phyloP scores from a whole-genome alignment of 2,888 invertebrate genomes.

The Horisme vitalbata region DNA sequence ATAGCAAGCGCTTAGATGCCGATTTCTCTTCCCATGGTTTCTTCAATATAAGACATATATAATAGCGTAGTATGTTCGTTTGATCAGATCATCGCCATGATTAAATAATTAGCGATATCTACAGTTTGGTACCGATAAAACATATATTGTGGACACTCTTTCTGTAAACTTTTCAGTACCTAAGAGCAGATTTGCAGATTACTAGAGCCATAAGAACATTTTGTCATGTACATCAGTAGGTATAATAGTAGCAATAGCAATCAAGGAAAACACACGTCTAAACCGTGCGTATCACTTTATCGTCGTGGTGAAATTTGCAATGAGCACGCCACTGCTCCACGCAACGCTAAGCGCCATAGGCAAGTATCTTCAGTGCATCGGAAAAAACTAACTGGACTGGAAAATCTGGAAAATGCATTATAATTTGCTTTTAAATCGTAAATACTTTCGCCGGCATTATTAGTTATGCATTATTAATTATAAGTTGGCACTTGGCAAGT shows the following conservation, averaged over 20 bases:
- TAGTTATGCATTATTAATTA: conserved; percentile 62
- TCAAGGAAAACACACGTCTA: conserved; percentile 37
- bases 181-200: no score
- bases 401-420: conserved; percentile 67
- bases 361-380: conserved; percentile 58
- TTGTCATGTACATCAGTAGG: no score
- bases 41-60: conserved; percentile 33
- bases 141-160: no score
- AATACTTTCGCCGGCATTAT: conserved; percentile 69
- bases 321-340: conserved; percentile 65
- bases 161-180: no score
- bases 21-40: conserved; percentile 68
- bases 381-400: conserved; percentile 61
- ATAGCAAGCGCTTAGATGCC: conserved; percentile 34
- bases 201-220: no score
- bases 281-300: conserved; percentile 22
- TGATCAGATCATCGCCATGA: neutral
- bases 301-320: conserved; percentile 62
- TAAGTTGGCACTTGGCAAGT: conserved; percentile 43
- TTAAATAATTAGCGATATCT: no score
- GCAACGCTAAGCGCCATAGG: conserved; percentile 64
- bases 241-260: conserved; percentile 25
- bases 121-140: no score
- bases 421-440: conserved; percentile 64
- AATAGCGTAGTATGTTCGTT: no score